Evolutionary conservation across 2,113 vertebrate species (phyloP).

Genomic region (Pandion haliaetus): DNA sequence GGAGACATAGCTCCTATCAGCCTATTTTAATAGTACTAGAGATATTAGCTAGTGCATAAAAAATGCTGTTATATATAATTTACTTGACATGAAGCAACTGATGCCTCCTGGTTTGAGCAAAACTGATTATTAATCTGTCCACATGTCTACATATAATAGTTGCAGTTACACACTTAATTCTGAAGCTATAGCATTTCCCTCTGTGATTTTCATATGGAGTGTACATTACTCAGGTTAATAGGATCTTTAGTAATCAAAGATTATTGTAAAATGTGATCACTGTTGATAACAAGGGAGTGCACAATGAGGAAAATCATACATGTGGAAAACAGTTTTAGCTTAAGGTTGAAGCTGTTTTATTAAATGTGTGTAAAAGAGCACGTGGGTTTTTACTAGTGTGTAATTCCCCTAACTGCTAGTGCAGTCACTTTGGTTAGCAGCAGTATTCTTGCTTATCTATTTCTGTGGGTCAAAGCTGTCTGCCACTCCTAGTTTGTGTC

Average conservation of each 20-base stretch:
- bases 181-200: not conserved
- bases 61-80: not conserved
- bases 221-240: not conserved
- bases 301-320: not conserved
- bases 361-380: not conserved
- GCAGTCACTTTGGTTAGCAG: not conserved
- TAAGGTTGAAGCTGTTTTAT: not conserved
- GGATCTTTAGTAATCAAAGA: not conserved
- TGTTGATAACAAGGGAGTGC: not conserved
- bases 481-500: not conserved
- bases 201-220: not conserved
- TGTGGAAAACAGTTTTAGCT: not conserved
- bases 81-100: not conserved
- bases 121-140: not conserved
- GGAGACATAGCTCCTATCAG: not conserved
- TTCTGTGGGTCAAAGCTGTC: not conserved
- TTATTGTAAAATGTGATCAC: not conserved
- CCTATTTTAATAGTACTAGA: not conserved
- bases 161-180: not conserved
- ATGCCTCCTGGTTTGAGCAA: not conserved
- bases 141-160: not conserved
- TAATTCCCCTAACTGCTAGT: not conserved
- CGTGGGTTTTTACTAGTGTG: rapidly evolving
- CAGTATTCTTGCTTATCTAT: not conserved
- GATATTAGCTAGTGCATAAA: not conserved